These are phyloP conservation scores for Euzophera pinguis DNA, from an alignment of 2,888 invertebrate genomes.

Conservation along the genomic window DNA sequence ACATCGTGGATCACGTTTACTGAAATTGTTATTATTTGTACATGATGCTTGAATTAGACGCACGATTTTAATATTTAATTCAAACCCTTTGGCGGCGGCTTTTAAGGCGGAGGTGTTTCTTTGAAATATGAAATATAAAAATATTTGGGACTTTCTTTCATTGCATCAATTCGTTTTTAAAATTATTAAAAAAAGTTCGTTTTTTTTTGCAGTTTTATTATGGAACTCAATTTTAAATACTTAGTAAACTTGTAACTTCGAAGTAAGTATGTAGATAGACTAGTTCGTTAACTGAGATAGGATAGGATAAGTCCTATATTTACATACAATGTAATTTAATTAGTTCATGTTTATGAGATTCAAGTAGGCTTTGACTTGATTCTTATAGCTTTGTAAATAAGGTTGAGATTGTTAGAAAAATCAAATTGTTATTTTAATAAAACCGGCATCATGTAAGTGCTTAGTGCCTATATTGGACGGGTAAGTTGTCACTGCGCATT, in stretches of 20 bases:
- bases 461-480: constrained; percentile 56
- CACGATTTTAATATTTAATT: constrained; percentile 15
- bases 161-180: too few species aligned
- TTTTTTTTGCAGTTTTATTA: too few species aligned
- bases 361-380: constrained; percentile 32
- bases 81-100: too few species aligned
- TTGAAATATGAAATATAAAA: too few species aligned
- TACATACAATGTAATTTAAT: constrained; percentile 27
- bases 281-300: too few species aligned
- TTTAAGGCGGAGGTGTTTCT: too few species aligned
- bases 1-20: constrained; percentile 37
- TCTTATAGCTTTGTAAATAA: constrained; percentile 31
- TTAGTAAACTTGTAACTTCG: too few species aligned
- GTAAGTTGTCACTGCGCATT: constrained; percentile 71
- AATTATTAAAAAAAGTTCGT: too few species aligned
- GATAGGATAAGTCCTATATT: constrained; percentile 17
- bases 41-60: constrained; percentile 30
- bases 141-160: too few species aligned
- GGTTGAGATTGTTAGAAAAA: constrained; percentile 23
- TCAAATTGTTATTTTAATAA: constrained; percentile 69
- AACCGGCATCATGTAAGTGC: constrained; percentile 41
- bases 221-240: too few species aligned
- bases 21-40: constrained; percentile 27
- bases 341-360: constrained; percentile 21
- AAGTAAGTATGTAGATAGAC: too few species aligned